These are phyloP conservation scores for Todiramphus chloris DNA, from an alignment of 2,113 vertebrate genomes.

Conservation along the genomic window DNA sequence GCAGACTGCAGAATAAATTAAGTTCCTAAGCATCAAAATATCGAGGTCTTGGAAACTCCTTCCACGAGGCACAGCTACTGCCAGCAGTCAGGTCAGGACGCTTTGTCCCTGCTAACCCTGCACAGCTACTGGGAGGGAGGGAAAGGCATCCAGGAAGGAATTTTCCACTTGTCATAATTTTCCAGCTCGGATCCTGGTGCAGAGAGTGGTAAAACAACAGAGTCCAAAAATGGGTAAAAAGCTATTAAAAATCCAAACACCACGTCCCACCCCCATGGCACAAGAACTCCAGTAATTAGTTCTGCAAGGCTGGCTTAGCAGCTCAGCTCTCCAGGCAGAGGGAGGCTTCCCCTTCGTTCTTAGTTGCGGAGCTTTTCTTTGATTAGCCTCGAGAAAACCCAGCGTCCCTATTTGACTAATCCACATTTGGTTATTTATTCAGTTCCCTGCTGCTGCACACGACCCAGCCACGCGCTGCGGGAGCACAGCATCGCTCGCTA, in stretches of 20 bases:
- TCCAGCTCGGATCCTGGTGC: not conserved
- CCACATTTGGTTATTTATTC: conserved; percentile 69
- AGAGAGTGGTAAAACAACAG: conserved; percentile 4
- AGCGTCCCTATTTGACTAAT: conserved; percentile 63
- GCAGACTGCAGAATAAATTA: not conserved
- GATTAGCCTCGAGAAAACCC: conserved; percentile 69
- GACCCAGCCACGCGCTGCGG: conserved; percentile 33
- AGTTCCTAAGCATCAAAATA: not conserved
- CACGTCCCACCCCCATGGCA: conserved; percentile 24
- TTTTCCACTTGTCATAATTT: not conserved
- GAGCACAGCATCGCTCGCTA: conserved; percentile 34
- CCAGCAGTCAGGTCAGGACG: not conserved
- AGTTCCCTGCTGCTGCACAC: conserved; percentile 56
- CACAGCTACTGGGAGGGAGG: not conserved
- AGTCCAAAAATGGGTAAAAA: conserved; percentile 43
- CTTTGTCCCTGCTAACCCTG: not conserved
- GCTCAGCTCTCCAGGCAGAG: conserved; percentile 31
- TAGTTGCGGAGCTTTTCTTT: conserved; percentile 53
- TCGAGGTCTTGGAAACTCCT: not conserved
- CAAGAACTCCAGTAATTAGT: conserved; percentile 64
- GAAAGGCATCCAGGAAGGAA: not conserved
- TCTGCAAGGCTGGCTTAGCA: conserved; percentile 45
- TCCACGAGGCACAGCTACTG: not conserved
- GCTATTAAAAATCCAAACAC: conserved; percentile 36
- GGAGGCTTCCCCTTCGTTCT: conserved; percentile 7